Percentiles rank a stretch among this genome's conserved stretches.
phyloP scores from a whole-genome alignment of 2,113 vertebrate species.

The Colinus virginianus region DNA sequence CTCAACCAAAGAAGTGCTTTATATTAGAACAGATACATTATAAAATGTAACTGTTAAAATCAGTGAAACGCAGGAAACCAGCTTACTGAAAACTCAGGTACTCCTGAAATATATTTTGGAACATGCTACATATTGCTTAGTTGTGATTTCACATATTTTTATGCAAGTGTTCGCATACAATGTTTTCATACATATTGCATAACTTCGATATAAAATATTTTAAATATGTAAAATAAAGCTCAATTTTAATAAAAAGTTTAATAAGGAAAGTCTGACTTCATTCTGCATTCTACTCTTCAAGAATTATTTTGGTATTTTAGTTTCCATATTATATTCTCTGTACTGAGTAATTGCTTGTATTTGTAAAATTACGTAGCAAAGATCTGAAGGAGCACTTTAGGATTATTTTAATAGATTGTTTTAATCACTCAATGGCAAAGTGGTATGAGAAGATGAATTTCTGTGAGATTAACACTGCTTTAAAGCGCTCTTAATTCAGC shows the following conservation, averaged over 20 bases:
- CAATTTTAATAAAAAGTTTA: conserved; percentile 79
- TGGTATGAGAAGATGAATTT: background rate
- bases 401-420: background rate
- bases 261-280: conserved; percentile 23
- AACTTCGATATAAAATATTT: conserved; percentile 77
- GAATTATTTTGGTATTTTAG: background rate
- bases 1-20: conserved; percentile 78
- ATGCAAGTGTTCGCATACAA: conserved; percentile 59
- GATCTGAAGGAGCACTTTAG: background rate
- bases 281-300: background rate
- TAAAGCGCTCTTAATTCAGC: background rate
- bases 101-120: conserved; percentile 59
- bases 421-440: background rate
- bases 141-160: conserved; percentile 71
- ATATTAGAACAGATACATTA: conserved; percentile 41
- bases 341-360: background rate
- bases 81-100: conserved; percentile 74
- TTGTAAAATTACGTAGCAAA: background rate
- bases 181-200: conserved; percentile 67
- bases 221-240: conserved; percentile 75
- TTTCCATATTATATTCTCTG: background rate
- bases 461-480: background rate
- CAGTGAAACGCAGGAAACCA: conserved; percentile 64
- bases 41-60: conserved; percentile 43
- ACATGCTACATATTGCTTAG: conserved; percentile 39